Percentiles rank a stretch among this genome's conserved stretches.
Conservation (phyloP, 2,797 vertebrate genomes). For the Hippoglossus hippoglossus region DNA sequence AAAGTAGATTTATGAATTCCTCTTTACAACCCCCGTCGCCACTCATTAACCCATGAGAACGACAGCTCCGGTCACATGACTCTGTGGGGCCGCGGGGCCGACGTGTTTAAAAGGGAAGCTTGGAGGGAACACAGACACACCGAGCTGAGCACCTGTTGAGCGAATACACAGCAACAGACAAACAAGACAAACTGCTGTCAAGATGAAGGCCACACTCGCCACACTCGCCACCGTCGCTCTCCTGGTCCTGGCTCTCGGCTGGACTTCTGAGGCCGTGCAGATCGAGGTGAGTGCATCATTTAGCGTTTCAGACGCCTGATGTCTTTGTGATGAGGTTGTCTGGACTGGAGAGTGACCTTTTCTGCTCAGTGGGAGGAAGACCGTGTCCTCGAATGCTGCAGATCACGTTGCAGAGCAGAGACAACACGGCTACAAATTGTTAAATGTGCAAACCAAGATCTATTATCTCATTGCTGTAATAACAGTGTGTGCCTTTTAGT, state of each 20-base stretch:
- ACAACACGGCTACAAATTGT: no score
- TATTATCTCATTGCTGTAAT: no score
- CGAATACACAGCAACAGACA: slow-evolving; percentile 29
- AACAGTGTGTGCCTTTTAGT: no score
- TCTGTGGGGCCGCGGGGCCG: background rate
- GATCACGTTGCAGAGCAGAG: background rate
- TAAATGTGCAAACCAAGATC: no score
- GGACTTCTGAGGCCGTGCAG: slow-evolving; percentile 76
- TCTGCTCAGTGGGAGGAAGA: background rate
- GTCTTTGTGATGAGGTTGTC: background rate
- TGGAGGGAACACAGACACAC: slow-evolving; percentile 50
- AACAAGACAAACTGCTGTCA: slow-evolving; percentile 31
- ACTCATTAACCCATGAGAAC: slow-evolving; percentile 83
- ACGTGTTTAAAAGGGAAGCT: slow-evolving; percentile 74
- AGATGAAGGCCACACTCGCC: slow-evolving; percentile 78
- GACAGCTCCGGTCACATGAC: slow-evolving; percentile 58
- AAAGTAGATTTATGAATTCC: slow-evolving; percentile 77
- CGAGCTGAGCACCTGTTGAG: slow-evolving; percentile 49
- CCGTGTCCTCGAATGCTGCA: background rate
- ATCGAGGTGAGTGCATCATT: slow-evolving; percentile 77
- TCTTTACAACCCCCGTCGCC: slow-evolving; percentile 70
- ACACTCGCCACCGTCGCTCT: slow-evolving; percentile 56
- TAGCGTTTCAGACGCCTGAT: background rate
- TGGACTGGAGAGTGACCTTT: background rate
- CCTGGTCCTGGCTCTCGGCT: slow-evolving; percentile 69